Evolutionary conservation across 2,113 vertebrate species (phyloP).

Genomic region (Coracopsis vasa): DNA sequence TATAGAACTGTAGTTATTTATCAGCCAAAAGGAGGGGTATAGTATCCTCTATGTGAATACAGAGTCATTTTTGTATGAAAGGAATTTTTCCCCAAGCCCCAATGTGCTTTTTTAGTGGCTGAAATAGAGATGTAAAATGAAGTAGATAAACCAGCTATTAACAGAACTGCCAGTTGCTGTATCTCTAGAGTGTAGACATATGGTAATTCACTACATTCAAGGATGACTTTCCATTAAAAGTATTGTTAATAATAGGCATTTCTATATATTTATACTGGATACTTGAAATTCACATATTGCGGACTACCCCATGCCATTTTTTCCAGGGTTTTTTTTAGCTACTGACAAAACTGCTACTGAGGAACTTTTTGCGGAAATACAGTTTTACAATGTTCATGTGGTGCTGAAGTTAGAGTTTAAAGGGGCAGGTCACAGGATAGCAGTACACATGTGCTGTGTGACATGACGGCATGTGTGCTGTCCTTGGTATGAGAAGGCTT

Average conservation of each 20-base stretch:
- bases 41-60: neutral
- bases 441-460: neutral
- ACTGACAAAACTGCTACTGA: neutral
- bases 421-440: neutral
- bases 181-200: slow-evolving; percentile 42
- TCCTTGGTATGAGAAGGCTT: neutral
- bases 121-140: slow-evolving; percentile 41
- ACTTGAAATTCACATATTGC: slow-evolving; percentile 17
- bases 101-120: slow-evolving; percentile 20
- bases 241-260: slow-evolving; percentile 53
- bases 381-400: neutral
- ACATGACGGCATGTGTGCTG: too few relatives aligned
- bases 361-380: neutral
- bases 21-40: neutral
- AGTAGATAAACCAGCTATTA: slow-evolving; percentile 49
- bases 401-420: neutral
- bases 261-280: slow-evolving; percentile 22
- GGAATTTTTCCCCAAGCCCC: neutral
- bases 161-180: slow-evolving; percentile 50
- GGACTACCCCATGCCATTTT: neutral
- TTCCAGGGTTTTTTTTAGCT: neutral
- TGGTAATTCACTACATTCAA: slow-evolving; percentile 13
- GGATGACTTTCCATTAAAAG: slow-evolving; percentile 48
- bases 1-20: slow-evolving; percentile 23
- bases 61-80: neutral